Evolutionary conservation across 2,888 invertebrate genomes (phyloP), one percentile per base, ranked within the genome.

Genomic region (Ectropis crepuscularia): DNA sequence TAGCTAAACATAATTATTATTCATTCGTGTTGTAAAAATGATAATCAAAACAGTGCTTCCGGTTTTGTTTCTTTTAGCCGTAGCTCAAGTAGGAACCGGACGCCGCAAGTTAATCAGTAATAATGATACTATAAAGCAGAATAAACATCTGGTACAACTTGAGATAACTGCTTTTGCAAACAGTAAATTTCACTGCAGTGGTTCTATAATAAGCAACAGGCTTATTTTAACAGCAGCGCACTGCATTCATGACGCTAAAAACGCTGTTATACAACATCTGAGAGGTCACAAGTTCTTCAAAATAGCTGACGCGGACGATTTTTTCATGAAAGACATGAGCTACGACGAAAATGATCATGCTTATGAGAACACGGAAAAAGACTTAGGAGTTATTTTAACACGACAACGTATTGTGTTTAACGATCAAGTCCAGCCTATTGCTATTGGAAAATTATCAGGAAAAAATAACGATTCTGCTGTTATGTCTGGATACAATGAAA

Each of bases 211-310:
- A 48, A 63, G 55, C 37, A n/a, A 62, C 5, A 45, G 53, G 0
- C 77, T 78, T 77, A 67, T 81, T 10, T 53, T 80, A 45, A 73
- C 74, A 7, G 66, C 80, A 0, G 79, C 76, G 11, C 79, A 81
- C 53, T 81, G 81, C 47, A 69, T 80, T 38, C 6, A 28, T 9
- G 16, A 62, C 4, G 50, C 41, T 0, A 28, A 37, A 0, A 41
- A 47, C 0, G 48, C 46, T 9, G 61, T 68, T 0, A 61, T 64
- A 6, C 28, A 36, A 28, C 68, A 70, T 37, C 39, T 55, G 10
- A 49, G 53, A 0, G 55, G 61, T 5, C 38, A 57, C 9, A 51
- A 9, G 10, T 43, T 47, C 10, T 41, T 48, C 41, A 37, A 60
- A 12, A 65, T 73, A 38, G 71, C 69, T 7, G 54, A 50, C 39